Base-by-base conservation (phyloP, 2,888 invertebrate species). In the Drosophila fulvimacula region DNA sequence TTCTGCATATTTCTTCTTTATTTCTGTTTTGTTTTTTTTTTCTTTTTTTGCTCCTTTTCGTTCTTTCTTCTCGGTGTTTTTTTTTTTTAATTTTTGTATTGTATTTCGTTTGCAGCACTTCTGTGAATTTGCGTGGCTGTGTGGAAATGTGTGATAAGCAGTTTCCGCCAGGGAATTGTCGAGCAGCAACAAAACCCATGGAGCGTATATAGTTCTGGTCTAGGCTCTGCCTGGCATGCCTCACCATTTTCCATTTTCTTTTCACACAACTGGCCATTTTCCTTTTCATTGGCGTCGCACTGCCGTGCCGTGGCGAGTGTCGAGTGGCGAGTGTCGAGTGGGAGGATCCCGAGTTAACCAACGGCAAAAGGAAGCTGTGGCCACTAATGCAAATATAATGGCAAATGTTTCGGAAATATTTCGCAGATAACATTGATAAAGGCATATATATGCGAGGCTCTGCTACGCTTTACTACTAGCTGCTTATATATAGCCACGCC, bases 81-180 rank as follows among this genome's bases (percentile, higher is more conserved):
- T 53, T 66, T 66, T 57, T 59, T 61, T 67, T 24, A 75, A 63
- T 69, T 73, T 73, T 78, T 73, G 79, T 66, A 69, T 81, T 76
- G 81, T 79, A 62, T 81, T 81, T 62, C 69, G 75, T 53, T 63
- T 72, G 69, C 60, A 61, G 73, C 63, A 73, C 81, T 81, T 81
- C 71, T 84, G 88, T 69, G 81, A 77, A 83, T 80, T 75, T 81
- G 78, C 85, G 75, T 75, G 72, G 84, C 77, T 89, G 79, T 76
- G 88, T 90, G 88, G 76, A 88, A 89, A 90, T 91, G 88, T 89
- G 86, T 89, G 91, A 89, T 90, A 91, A 91, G 90, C 88, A 89
- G 78, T 88, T 89, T 89, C 81, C 89, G 88, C 84, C 69, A 49
- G 88, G 88, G 86, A 90, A 91, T 86, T 86, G 75, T 46, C 27